These are phyloP conservation scores for Anthopleura sola DNA, from an alignment of 64 coral and sea anemone genomes.

Conservation along the genomic window DNA sequence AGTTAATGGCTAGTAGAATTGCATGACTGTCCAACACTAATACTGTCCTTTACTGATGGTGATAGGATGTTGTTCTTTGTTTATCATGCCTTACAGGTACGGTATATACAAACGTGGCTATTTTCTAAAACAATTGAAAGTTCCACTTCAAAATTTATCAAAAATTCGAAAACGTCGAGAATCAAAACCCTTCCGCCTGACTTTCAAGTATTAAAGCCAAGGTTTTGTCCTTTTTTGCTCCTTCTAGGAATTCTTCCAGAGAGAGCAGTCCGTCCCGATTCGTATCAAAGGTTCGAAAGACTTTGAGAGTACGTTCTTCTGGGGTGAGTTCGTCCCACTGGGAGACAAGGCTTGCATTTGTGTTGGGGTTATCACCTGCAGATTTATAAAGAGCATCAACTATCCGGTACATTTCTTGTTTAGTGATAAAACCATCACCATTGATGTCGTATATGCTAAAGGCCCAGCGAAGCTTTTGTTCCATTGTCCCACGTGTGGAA, in stretches of 20 bases:
- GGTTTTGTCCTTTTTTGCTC: conserved; percentile 86
- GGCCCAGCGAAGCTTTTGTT: conserved; percentile 91
- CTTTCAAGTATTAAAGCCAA: conserved; percentile 82
- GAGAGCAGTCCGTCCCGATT: conserved; percentile 92
- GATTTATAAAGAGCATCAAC: conserved; percentile 87
- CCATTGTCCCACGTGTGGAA: conserved; percentile 92
- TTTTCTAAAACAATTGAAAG: not conserved
- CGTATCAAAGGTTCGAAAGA: conserved; percentile 89
- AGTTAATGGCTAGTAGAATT: not conserved
- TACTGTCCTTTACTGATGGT: not conserved
- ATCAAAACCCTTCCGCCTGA: not conserved
- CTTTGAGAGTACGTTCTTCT: conserved; percentile 86
- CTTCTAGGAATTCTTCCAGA: conserved; percentile 84
- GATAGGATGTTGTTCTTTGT: too few relatives aligned
- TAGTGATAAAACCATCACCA: conserved; percentile 92
- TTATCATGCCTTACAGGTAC: not conserved
- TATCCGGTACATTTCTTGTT: conserved; percentile 94
- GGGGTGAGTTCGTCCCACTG: conserved; percentile 75
- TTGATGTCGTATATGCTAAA: conserved; percentile 98
- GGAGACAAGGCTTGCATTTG: conserved; percentile 38
- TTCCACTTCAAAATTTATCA: not conserved
- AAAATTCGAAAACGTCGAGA: not conserved
- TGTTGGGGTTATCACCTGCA: conserved; percentile 64
- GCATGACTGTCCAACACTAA: not conserved
- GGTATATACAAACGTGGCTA: not conserved